Conservation (phyloP, 2,888 invertebrate species). For the Bedellia somnulentella region DNA sequence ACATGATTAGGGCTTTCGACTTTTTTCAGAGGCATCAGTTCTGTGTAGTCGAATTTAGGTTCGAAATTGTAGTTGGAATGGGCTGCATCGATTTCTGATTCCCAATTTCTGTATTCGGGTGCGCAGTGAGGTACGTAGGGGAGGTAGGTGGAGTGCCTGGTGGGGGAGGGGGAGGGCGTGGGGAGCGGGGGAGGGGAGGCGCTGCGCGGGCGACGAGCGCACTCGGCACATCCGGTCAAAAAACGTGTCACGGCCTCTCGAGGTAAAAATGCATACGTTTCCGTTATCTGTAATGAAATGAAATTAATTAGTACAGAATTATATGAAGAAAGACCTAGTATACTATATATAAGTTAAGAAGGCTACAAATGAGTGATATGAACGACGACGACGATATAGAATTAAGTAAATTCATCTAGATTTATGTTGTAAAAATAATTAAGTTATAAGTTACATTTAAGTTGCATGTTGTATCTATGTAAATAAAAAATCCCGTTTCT, state of each 20-base stretch:
- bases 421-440: no score
- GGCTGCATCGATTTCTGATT: constrained; percentile 54
- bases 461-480: no score
- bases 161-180: constrained; percentile 50
- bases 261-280: constrained; percentile 93
- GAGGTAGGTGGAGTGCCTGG: constrained; percentile 41
- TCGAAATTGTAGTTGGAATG: constrained; percentile 41
- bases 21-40: constrained; percentile 43
- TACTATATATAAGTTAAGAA: no score
- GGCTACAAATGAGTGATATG: no score
- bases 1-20: constrained; percentile 38
- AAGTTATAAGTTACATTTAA: no score
- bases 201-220: constrained; percentile 78
- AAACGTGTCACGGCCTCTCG: constrained; percentile 96
- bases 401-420: no score
- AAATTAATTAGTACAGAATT: no score
- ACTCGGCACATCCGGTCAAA: constrained; percentile 91
- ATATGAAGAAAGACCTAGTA: no score
- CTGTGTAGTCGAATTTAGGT: constrained; percentile 44
- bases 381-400: no score
- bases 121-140: constrained; percentile 45
- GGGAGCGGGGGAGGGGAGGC: constrained; percentile 60
- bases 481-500: no score
- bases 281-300: constrained; percentile 85
- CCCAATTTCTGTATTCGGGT: constrained; percentile 54